Evolutionary conservation across 2,888 invertebrate genomes (phyloP).

Genomic region (Rhagonycha fulva): DNA sequence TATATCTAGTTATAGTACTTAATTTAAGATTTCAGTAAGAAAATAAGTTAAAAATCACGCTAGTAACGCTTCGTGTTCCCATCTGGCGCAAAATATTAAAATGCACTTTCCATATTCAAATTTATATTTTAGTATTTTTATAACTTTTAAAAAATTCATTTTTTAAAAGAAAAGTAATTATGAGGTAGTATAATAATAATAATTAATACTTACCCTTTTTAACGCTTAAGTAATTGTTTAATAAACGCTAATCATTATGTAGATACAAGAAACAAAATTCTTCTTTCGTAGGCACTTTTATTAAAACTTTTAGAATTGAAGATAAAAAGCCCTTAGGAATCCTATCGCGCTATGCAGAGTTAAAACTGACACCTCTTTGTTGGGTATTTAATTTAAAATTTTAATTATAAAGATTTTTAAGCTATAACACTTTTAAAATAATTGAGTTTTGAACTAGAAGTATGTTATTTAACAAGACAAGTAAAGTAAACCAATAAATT

Average conservation of each 20-base stretch:
- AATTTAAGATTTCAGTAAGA: background rate
- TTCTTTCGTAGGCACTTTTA: background rate
- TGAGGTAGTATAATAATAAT: background rate
- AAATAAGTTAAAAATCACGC: background rate
- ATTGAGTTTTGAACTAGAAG: background rate
- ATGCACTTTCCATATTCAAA: background rate
- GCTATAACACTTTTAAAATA: background rate
- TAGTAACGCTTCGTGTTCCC: background rate
- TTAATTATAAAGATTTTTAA: background rate
- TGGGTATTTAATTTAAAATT: background rate
- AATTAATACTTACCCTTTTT: background rate
- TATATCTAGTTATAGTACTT: background rate
- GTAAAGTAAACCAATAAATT: background rate
- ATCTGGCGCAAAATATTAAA: background rate
- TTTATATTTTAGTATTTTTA: background rate
- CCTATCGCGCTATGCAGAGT: background rate
- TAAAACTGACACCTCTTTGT: background rate
- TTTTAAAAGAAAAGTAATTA: background rate
- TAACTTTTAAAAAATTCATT: background rate
- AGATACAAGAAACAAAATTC: background rate
- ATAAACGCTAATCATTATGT: background rate
- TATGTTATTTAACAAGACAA: background rate
- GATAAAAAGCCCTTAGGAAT: background rate
- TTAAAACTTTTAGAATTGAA: background rate
- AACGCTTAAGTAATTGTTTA: background rate